Evolutionary conservation across 2,888 invertebrate species (phyloP).

Genomic region (Apotomis betuletana): DNA sequence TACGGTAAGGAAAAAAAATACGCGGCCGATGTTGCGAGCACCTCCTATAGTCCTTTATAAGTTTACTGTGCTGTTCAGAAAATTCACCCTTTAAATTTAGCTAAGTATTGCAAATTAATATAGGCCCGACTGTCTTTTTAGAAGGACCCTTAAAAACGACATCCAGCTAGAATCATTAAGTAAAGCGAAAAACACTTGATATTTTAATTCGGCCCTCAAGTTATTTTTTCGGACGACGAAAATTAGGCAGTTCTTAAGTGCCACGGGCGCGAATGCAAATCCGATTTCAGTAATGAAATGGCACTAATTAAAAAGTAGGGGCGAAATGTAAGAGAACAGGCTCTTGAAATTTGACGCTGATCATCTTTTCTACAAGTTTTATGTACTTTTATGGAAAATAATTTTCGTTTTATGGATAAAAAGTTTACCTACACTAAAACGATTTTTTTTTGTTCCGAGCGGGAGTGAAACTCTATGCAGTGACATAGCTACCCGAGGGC

Average conservation of each 20-base stretch:
- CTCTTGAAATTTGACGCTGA: conserved; percentile 46
- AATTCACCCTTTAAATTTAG: too few species aligned
- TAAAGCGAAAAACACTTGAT: conserved; percentile 48
- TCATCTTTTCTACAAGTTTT: neutral
- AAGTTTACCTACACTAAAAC: too few species aligned
- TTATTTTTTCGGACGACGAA: conserved; percentile 55
- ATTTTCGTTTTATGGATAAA: too few species aligned
- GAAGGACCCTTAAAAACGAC: conserved; percentile 47
- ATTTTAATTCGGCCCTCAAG: conserved; percentile 52
- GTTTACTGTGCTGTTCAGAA: too few species aligned
- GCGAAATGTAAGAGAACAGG: conserved; percentile 63
- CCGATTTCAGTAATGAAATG: conserved; percentile 76
- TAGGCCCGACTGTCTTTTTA: neutral
- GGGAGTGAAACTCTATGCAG: too few species aligned
- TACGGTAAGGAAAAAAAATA: too few species aligned
- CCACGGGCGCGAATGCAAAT: conserved; percentile 71
- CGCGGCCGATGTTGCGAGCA: too few species aligned
- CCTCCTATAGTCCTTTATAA: too few species aligned
- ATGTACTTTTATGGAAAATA: neutral
- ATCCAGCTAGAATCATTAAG: conserved; percentile 49
- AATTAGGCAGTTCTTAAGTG: conserved; percentile 68
- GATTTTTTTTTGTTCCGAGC: too few species aligned
- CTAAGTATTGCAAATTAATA: neutral
- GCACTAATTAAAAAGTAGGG: conserved; percentile 73
- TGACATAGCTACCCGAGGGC: too few species aligned